phyloP scores from a whole-genome alignment of 2,113 vertebrate species.

The Talpa occidentalis region DNA sequence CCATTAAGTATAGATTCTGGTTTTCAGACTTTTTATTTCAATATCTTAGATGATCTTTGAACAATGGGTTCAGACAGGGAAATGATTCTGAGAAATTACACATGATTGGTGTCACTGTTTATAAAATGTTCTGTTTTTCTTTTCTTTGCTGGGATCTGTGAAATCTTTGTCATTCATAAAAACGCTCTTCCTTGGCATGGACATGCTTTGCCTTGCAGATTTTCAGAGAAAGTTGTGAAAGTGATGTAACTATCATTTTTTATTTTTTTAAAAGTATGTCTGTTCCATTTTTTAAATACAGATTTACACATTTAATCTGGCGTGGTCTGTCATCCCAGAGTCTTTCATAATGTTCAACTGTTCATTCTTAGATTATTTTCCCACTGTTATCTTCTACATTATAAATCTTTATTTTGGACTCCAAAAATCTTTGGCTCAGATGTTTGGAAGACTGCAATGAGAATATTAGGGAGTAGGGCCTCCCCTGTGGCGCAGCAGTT shows the following conservation, averaged over 20 bases:
- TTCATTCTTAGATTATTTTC: background rate
- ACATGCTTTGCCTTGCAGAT: background rate
- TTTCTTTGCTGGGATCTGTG: background rate
- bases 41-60: conserved; percentile 35
- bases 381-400: background rate
- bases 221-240: conserved; percentile 20
- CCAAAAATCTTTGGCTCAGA: background rate
- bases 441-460: background rate
- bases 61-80: conserved; percentile 25
- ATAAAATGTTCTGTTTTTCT: conserved; percentile 65
- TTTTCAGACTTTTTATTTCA: conserved; percentile 55
- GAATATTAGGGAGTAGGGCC: background rate
- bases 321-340: background rate
- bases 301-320: background rate
- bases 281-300: background rate
- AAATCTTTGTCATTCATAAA: conserved; percentile 40
- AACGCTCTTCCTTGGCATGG: conserved; percentile 31
- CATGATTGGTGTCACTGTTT: conserved; percentile 16
- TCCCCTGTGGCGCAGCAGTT: too few species aligned
- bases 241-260: conserved; percentile 25
- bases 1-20: background rate
- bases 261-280: background rate
- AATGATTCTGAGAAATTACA: conserved; percentile 5
- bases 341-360: background rate
- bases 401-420: background rate